These are phyloP conservation scores for Drosophila ezoana DNA, from an alignment of 2,888 invertebrate species.

Conservation along the genomic window DNA sequence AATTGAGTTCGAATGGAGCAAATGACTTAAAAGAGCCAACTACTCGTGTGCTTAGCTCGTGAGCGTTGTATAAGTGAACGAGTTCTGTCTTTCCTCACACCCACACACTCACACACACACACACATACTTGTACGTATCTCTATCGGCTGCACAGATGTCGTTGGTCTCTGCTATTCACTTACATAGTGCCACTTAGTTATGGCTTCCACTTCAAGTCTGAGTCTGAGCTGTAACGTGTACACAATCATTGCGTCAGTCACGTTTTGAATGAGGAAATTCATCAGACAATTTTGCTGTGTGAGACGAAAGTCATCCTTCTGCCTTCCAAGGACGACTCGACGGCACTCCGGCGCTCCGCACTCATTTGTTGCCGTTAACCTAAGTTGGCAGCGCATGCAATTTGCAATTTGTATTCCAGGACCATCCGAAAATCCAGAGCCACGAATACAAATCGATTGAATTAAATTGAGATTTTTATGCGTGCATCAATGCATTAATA, in stretches of 20 bases:
- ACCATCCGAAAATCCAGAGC: constrained; percentile 28
- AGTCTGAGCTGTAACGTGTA: constrained; percentile 54
- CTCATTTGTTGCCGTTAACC: constrained; percentile 46
- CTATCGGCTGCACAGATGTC: constrained; percentile 27
- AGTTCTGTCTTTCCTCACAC: constrained; percentile 3
- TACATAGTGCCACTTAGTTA: constrained; percentile 77
- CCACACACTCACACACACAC: not conserved
- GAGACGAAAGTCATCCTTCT: constrained; percentile 31
- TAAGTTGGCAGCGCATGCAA: constrained; percentile 50
- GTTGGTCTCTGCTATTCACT: constrained; percentile 57
- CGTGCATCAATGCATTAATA: constrained; percentile 72
- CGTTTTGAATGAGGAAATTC: constrained; percentile 80
- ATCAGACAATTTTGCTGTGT: constrained; percentile 68
- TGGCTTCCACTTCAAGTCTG: constrained; percentile 42
- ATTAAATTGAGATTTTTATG: constrained; percentile 77
- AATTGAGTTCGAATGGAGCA: constrained; percentile 75
- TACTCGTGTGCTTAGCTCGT: constrained; percentile 65
- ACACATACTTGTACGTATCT: constrained; percentile 10
- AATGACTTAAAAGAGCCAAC: constrained; percentile 80
- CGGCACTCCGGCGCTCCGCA: constrained; percentile 19
- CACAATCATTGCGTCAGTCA: constrained; percentile 77
- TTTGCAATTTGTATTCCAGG: constrained; percentile 50
- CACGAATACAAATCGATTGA: constrained; percentile 70
- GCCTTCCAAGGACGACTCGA: not conserved
- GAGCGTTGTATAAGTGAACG: constrained; percentile 43